phyloP scores from a whole-genome alignment of 2,113 vertebrate species.

The Pelodiscus sinensis region DNA sequence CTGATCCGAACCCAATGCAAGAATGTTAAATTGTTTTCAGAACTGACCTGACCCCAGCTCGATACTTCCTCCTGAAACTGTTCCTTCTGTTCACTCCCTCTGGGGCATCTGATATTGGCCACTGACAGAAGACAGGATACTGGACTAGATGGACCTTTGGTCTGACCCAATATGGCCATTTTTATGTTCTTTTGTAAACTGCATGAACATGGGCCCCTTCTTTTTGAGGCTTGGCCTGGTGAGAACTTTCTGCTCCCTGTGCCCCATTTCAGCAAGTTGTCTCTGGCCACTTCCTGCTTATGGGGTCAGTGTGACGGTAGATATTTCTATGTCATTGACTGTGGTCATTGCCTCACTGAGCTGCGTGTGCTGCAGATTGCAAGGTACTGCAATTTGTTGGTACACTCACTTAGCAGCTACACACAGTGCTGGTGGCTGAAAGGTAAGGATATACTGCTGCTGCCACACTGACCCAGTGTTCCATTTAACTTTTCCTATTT shows the following conservation, averaged over 20 bases:
- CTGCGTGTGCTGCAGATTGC: neutral
- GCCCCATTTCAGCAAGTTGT: neutral
- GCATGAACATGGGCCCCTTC: neutral
- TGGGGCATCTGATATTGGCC: too few species aligned
- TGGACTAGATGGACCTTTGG: too few species aligned
- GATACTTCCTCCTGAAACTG: neutral
- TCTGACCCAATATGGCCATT: too few species aligned
- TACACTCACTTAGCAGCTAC: neutral
- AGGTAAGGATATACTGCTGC: rapidly evolving
- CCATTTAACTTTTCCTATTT: too few species aligned
- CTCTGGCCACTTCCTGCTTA: neutral
- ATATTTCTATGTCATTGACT: too few species aligned
- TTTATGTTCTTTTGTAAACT: neutral
- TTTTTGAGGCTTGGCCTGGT: neutral
- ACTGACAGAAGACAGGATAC: too few species aligned
- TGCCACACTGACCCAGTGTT: neutral
- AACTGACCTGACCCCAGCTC: neutral
- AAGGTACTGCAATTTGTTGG: neutral
- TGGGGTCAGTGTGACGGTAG: too few species aligned
- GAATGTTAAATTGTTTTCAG: neutral
- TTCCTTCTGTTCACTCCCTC: too few species aligned
- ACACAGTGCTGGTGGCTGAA: neutral
- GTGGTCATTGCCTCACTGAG: neutral
- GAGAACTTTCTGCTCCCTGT: neutral
- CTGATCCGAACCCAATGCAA: neutral